These are phyloP conservation scores for Axinella damicornis DNA, from an alignment of 37 sponge, comb jelly and placozoan genomes.

Conservation along the genomic window DNA sequence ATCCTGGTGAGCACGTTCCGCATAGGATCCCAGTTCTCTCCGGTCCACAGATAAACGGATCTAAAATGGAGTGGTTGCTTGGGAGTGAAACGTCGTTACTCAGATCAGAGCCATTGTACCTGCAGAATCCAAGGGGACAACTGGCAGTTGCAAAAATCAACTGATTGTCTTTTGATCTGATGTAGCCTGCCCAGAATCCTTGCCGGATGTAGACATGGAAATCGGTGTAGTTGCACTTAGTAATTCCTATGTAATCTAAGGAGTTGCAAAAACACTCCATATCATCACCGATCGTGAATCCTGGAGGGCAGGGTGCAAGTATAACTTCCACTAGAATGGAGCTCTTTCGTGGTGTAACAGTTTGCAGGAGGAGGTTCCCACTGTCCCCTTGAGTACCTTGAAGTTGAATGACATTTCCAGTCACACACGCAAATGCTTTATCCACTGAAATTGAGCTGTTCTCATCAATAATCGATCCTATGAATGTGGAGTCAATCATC, in stretches of 20 bases:
- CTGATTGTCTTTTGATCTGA: background rate
- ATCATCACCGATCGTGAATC: slow-evolving; percentile 2
- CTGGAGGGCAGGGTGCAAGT: slow-evolving; percentile 42
- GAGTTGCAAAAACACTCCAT: background rate
- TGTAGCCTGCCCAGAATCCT: slow-evolving; percentile 61
- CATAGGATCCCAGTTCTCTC: slow-evolving; percentile 37
- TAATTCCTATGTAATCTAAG: background rate
- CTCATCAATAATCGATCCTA: background rate
- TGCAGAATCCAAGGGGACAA: slow-evolving; percentile 7
- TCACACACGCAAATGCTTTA: background rate
- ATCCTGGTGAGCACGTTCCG: slow-evolving; percentile 19
- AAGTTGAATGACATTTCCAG: background rate
- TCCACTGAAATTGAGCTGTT: background rate
- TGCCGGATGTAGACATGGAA: background rate
- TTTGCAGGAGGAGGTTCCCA: background rate
- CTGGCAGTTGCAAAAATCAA: background rate
- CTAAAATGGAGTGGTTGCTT: background rate
- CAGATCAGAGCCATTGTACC: background rate
- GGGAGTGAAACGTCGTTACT: slow-evolving; percentile 15
- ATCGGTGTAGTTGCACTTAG: background rate
- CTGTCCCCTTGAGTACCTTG: background rate
- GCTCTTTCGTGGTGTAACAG: background rate
- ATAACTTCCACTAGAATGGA: background rate
- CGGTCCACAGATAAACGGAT: slow-evolving; percentile 40
- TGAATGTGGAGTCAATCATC: background rate